Base-by-base conservation (phyloP, 1,140 invertebrate species). In the Meloidogyne exigua region DNA sequence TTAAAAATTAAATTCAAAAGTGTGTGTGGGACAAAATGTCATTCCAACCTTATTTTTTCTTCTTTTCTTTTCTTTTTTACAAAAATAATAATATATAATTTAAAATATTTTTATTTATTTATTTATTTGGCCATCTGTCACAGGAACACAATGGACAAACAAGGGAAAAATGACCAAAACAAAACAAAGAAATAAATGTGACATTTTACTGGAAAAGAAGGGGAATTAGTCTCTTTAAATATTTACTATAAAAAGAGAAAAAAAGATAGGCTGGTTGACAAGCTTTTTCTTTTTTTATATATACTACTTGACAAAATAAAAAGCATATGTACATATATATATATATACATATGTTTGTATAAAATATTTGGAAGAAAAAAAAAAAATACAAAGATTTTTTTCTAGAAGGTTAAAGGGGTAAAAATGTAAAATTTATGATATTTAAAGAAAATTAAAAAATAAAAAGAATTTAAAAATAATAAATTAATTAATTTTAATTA, bases 71-170 rank as follows among this genome's bases (percentile, higher is more conserved):
- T 5, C 5, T 18, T 18, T 42, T 42, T 42, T 2, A 49, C 44
- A 49, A 18, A 49, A 18, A 18, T 18, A 18, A 49, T 49, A 49
- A 18, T 18, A 44, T 49, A 49, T 49, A 18, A 15, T 49, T 49
- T 49, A 49, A n/a, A 57, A 57, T n/a, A 44, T 44, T 2, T 57
- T 9, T n/a, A 57, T n/a, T n/a, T 57, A 57, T n/a, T n/a, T 57
- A 57, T n/a, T n/a, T 57, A 57, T 57, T 57, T 57, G 49, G 49
- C 49, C 49, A 57, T 57, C 49, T 57, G 49, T 57, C 49, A 57
- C 1, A 39, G 4, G 49, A 57, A 57, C 49, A 57, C 49, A 57
- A 57, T 57, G 49, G 49, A 57, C 49, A 57, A 57, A 57, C 49
- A 57, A 57, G 49, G 49, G 49, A 18, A 57, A n/a, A 57, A 57